Base-by-base conservation (phyloP, 2,797 vertebrate species). In the Leucoraja ocellata region DNA sequence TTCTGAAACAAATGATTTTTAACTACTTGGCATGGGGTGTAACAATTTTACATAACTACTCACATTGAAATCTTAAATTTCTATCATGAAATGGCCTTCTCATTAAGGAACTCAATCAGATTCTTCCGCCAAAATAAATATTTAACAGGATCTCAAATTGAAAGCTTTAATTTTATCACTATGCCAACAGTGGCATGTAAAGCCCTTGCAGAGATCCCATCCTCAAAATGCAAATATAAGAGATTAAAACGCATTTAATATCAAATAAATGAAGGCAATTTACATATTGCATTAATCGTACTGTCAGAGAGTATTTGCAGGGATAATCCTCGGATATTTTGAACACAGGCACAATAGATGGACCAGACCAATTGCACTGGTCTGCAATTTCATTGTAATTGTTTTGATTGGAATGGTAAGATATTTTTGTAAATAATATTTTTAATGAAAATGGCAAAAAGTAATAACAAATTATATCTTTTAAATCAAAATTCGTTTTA, bases 201-300 rank as follows among this genome's bases (percentile, higher is more conserved):
- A 93, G 94, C 94, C 94, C 94, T 95, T 94, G 94, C 95, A 96
- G 95, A 95, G 95, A 95, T 94, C 93, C 95, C 95, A 96, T 96
- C 96, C 96, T 97, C 96, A 96, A 96, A 96, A 97, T 97, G 96
- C 96, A 97, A 97, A 97, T 96, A 95, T 96, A 96, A 96, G 95
- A 94, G 95, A 91, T 84, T 94, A 94, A 94, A 77, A 93, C 94
- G 95, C 94, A 95, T 95, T 93, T 93, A 93, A 94, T 93, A 93
- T 94, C 94, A 94, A 95, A 94, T 94, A 95, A 95, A 96, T 95
- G 95, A 96, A 95, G 95, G 95, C 95, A 95, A 97, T 98, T 97
- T 97, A 96, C 96, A 97, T 97, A 96, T 95, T 95, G 95, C 96
- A 95, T 96, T 95, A 96, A 96, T 96, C 95, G 95, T 95, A 94